Evolutionary conservation across 1,140 invertebrate species (phyloP).

Genomic region (Bradynema listronoti): DNA sequence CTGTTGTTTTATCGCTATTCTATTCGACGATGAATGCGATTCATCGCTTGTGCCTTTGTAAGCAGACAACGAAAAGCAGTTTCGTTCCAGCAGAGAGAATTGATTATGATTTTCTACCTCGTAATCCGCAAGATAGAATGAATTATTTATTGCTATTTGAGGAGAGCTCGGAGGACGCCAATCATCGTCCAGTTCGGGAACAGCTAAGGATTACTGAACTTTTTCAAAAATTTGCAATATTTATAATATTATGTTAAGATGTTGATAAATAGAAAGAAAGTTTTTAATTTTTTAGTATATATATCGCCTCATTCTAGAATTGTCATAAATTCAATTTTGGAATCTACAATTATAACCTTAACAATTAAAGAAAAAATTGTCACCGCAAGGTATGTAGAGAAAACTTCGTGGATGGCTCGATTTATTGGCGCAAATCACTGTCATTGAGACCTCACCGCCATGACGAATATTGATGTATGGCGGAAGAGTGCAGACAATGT

Average conservation of each 20-base stretch:
- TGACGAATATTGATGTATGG: conserved; percentile 68
- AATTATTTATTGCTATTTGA: neutral
- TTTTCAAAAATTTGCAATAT: conserved; percentile 1
- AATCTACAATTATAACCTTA: conserved; percentile 11
- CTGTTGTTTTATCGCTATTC: too few species aligned
- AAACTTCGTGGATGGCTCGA: conserved; percentile 78
- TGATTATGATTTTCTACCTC: too few species aligned
- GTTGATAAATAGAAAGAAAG: neutral
- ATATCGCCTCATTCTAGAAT: conserved; percentile 10
- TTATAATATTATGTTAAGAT: neutral
- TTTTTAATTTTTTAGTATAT: neutral
- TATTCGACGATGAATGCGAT: too few species aligned
- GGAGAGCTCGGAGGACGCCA: conserved; percentile 36
- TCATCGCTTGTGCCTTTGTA: too few species aligned
- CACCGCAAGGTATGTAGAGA: conserved; percentile 65
- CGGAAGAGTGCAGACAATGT: conserved; percentile 81
- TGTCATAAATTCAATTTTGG: conserved; percentile 7
- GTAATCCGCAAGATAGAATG: too few species aligned
- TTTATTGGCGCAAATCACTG: conserved; percentile 77
- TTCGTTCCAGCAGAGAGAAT: too few species aligned
- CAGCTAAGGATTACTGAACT: neutral
- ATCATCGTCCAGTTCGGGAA: conserved; percentile 28
- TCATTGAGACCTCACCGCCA: conserved; percentile 66
- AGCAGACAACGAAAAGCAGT: too few species aligned
- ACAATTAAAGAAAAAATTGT: neutral